Percentiles rank a stretch among this genome's conserved stretches.
Evolutionary conservation across 35 echinoderm and acorn worm species (phyloP).

Genomic region (Anneissia japonica): DNA sequence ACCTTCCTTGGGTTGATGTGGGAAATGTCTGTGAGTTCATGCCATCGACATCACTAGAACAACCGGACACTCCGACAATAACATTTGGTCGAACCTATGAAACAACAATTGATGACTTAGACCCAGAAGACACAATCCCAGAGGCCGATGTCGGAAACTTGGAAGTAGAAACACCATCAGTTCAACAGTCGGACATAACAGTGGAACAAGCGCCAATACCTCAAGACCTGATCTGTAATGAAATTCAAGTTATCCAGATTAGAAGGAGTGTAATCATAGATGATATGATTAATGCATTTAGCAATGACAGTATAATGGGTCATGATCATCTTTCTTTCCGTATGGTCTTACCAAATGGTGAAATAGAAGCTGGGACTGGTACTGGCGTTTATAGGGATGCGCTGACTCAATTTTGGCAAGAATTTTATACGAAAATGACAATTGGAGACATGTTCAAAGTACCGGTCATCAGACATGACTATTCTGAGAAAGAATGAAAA

Average conservation of each 20-base stretch:
- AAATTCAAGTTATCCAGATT: neutral
- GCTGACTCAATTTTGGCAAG: slow-evolving; percentile 13
- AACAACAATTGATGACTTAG: too few species aligned
- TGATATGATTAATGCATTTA: slow-evolving; percentile 23
- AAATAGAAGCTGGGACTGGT: slow-evolving; percentile 6
- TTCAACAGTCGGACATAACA: too few species aligned
- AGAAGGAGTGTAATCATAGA: neutral
- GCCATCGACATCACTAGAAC: too few species aligned
- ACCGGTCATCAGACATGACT: slow-evolving; percentile 1
- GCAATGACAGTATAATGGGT: neutral
- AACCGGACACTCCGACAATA: too few species aligned
- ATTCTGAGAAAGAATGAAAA: slow-evolving; percentile 27
- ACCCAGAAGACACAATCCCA: too few species aligned
- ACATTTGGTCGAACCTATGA: too few species aligned
- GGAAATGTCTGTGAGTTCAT: too few species aligned
- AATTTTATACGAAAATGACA: neutral
- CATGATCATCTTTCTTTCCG: neutral
- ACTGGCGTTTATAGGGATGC: slow-evolving; percentile 18
- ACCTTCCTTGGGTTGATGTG: too few species aligned
- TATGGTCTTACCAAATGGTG: slow-evolving; percentile 11
- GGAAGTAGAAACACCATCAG: too few species aligned
- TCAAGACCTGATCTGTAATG: too few species aligned
- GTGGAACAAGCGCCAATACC: too few species aligned
- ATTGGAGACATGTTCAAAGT: slow-evolving; percentile 6
- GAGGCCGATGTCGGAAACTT: too few species aligned